Evolutionary conservation across 2,113 vertebrate genomes (phyloP).

Genomic region (Actenoides lindsayi): DNA sequence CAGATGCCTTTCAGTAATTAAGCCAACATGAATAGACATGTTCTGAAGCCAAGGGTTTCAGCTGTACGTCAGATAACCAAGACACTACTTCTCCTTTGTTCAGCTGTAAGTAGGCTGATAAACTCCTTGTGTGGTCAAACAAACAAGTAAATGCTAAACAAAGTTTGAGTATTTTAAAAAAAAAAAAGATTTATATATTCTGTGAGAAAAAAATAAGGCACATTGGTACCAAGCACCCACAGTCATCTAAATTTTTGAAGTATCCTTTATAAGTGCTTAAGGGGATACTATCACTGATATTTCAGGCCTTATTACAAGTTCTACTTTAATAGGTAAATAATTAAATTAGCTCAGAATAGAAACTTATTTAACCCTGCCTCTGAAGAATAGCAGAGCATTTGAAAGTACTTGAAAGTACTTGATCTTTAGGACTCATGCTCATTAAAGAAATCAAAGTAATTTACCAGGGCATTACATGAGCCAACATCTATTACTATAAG

Average conservation of each 20-base stretch:
- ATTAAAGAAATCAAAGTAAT: background rate
- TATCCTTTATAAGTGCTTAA: background rate
- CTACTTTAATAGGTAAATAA: conserved; percentile 3
- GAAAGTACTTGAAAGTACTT: background rate
- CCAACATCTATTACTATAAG: background rate
- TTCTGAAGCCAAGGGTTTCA: background rate
- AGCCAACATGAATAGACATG: background rate
- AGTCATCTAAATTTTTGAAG: background rate
- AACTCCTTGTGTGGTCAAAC: background rate
- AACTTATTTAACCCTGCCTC: background rate
- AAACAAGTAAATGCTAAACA: background rate
- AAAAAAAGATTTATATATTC: background rate
- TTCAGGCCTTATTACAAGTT: background rate
- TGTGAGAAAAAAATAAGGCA: background rate
- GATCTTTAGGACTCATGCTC: background rate
- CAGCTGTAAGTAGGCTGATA: background rate
- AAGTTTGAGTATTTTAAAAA: background rate
- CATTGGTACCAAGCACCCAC: background rate
- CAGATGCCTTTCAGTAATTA: background rate
- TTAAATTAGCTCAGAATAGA: background rate
- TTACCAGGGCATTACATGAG: background rate
- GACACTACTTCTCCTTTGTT: background rate
- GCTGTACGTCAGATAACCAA: background rate
- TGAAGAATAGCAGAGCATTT: background rate
- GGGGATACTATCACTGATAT: background rate